Conservation (phyloP, 2,113 vertebrate genomes). For the Hemibagrus wyckioides region DNA sequence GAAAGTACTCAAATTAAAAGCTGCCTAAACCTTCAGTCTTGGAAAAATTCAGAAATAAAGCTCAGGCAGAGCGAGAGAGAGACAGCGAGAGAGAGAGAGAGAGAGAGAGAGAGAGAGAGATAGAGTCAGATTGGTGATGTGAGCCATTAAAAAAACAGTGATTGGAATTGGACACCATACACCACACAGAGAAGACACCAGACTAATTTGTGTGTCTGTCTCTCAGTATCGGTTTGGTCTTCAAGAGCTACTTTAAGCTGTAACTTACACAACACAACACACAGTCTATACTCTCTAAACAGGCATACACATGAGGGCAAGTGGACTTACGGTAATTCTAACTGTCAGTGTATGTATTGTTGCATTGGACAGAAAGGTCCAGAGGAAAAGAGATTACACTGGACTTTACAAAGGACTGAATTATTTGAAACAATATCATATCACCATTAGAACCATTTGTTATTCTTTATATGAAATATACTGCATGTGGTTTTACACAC, state of each 20-base stretch:
- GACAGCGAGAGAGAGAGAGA: conserved; percentile 8
- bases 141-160: conserved; percentile 28
- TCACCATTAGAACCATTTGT: not conserved
- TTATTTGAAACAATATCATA: not conserved
- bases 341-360: too few relatives aligned
- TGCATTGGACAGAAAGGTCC: not conserved
- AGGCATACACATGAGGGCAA: not conserved
- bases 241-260: not conserved
- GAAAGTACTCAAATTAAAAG: conserved; percentile 55
- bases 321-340: not conserved
- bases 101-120: not conserved
- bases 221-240: not conserved
- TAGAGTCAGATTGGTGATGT: conserved; percentile 15
- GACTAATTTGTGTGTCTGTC: not conserved
- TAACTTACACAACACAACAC: not conserved
- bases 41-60: conserved; percentile 29
- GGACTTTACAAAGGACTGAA: not conserved
- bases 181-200: not conserved
- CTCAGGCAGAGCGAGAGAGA: conserved; percentile 6
- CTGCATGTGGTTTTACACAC: not conserved
- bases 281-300: not conserved
- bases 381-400: not conserved
- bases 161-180: conserved; percentile 25
- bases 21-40: conserved; percentile 31
- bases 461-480: not conserved